A percentile compares a stretch with the other conserved stretches of the same genome.
These are phyloP conservation scores for Tapirus indicus DNA, from an alignment of 2,797 vertebrate species.

Conservation along the genomic window DNA sequence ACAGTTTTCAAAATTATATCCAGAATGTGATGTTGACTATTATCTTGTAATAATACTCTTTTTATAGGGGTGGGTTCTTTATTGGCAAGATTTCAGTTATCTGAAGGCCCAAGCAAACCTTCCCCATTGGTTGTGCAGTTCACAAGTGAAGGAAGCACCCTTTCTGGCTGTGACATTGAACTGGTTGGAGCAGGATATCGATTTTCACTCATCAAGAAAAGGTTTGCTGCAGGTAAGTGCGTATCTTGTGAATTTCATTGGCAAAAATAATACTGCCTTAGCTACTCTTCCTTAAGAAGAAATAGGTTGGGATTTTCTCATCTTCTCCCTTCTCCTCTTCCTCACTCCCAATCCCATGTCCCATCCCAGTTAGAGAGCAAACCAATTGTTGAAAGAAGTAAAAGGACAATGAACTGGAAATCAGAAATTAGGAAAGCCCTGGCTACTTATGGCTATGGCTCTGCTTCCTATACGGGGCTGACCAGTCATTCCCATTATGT, in stretches of 20 bases:
- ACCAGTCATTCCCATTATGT: background rate
- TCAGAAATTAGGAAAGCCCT: background rate
- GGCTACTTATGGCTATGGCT: background rate
- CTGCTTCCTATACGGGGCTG: background rate
- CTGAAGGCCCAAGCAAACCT: conserved; percentile 94
- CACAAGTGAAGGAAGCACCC: conserved; percentile 97
- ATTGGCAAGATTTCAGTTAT: conserved; percentile 95
- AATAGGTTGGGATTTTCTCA: background rate
- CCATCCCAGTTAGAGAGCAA: conserved; percentile 11
- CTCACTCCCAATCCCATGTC: background rate
- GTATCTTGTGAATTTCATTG: background rate
- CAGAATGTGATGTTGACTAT: background rate
- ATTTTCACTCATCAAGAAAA: conserved; percentile 98
- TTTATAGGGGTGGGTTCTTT: conserved; percentile 96
- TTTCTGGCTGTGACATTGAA: conserved; percentile 98
- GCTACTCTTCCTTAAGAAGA: background rate
- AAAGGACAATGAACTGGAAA: background rate
- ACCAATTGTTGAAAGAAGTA: background rate
- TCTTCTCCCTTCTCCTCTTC: background rate
- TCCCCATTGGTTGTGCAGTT: conserved; percentile 97
- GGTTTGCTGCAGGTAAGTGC: conserved; percentile 96
- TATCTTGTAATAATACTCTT: background rate
- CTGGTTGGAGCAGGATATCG: conserved; percentile 96
- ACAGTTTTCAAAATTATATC: background rate
- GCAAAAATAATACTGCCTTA: background rate